Evolutionary conservation across 1,140 invertebrate genomes (phyloP), one percentile per base, ranked within the genome.

Genomic region (Drosophila kurseongensis): DNA sequence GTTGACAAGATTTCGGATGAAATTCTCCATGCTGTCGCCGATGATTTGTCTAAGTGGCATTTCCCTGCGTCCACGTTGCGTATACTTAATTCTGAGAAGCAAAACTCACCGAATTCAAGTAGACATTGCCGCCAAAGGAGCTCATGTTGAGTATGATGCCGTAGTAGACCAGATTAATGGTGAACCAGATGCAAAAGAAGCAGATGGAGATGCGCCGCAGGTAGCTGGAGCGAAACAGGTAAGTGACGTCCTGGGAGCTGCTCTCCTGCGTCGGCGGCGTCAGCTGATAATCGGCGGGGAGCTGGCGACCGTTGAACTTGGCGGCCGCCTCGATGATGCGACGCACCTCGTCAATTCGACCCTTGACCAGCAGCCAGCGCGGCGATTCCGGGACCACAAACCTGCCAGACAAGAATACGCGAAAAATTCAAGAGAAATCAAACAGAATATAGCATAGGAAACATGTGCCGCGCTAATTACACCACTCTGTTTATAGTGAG

Each of bases 371-470:
- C 16, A 97, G 92, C 97, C 97, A 98, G 73, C 96, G 94, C 10
- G 97, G 96, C 4, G 97, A 97, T 94, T 97, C 97, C 2, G 97
- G 97, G 23, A 97, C 92, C 16, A 97, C 93, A 93, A 96, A 96
- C 94, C 94, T 95, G 44, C 44, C 55, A 14, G 13, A 62, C 32
- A 62, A 12, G 3, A 23, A 58, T 10, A 36, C 14, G 4, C 14
- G 67, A 10, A 38, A 29, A 16, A 16, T 47, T 32, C 2, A 27
- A 12, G 58, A 14, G 18, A 51, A 18, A 38, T 45, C 44, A 55
- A 65, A 72, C 13, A 18, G 54, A 65, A 76, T 52, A 36, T 44
- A 66, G 35, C 10, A 10, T 23, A 16, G 13, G 44, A 55, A 57
- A 78, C 59, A 78, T 57, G 76, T 75, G 52, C 52, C 44, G 59